These are phyloP conservation scores for Hylaeus anthracinus DNA, from an alignment of 1,140 invertebrate genomes.

Conservation along the genomic window DNA sequence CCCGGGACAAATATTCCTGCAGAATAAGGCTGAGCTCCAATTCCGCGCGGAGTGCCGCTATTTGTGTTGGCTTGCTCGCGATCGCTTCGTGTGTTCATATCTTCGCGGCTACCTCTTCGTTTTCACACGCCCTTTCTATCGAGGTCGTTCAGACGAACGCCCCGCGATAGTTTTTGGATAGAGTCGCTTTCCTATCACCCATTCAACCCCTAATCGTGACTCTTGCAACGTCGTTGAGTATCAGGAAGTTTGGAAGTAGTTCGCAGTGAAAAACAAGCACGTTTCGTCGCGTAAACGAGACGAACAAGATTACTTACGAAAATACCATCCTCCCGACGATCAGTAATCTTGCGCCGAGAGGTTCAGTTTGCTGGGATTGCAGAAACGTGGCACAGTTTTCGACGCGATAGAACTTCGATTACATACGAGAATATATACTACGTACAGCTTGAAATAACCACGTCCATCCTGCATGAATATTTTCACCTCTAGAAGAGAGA, in stretches of 20 bases:
- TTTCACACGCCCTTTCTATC: neutral
- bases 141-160: neutral
- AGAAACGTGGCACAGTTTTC: slow-evolving; percentile 2
- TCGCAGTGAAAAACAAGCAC: too few species aligned
- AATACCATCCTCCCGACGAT: neutral
- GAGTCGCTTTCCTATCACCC: neutral
- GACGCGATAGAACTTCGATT: neutral
- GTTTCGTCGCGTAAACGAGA: neutral
- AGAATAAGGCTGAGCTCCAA: slow-evolving; percentile 59
- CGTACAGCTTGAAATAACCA: neutral
- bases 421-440: neutral
- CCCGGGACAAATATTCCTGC: slow-evolving; percentile 64
- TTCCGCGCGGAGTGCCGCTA: slow-evolving; percentile 46
- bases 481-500: neutral
- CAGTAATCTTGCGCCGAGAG: neutral
- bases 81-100: slow-evolving; percentile 23
- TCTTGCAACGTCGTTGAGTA: too few species aligned
- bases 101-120: neutral
- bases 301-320: neutral
- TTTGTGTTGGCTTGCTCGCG: slow-evolving; percentile 35
- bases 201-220: too few species aligned
- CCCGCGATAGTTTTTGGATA: neutral
- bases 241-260: too few species aligned
- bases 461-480: neutral
- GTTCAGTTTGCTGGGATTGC: neutral